A percentile compares a stretch with the other conserved stretches of the same genome.
Conservation (phyloP, 2,113 vertebrate species). For the Dipodomys stephensi region DNA sequence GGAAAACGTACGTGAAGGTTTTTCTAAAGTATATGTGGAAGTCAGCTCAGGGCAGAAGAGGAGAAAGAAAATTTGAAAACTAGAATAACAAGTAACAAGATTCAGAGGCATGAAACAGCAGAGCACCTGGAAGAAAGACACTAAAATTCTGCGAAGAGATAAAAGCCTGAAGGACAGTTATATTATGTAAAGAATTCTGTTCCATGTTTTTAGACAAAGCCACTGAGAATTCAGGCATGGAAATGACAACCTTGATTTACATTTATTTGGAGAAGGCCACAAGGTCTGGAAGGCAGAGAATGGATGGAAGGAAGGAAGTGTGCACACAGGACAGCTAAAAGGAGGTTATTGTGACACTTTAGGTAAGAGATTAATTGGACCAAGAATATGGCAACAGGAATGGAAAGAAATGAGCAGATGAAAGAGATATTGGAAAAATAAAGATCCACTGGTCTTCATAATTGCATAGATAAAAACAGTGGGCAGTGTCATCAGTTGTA, state of each 20-base stretch:
- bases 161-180: neutral
- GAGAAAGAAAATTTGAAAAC: neutral
- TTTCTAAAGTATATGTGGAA: neutral
- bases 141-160: neutral
- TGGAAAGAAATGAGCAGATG: neutral
- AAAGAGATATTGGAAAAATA: neutral
- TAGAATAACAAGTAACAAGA: neutral
- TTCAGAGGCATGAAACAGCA: neutral
- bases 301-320: neutral
- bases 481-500: neutral
- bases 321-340: neutral
- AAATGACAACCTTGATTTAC: neutral
- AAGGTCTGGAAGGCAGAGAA: neutral
- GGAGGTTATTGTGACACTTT: neutral
- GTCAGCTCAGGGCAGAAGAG: neutral
- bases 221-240: neutral
- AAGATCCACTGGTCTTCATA: constrained; percentile 33
- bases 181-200: neutral
- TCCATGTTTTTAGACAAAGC: neutral
- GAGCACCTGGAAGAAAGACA: neutral
- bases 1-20: neutral
- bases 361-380: neutral
- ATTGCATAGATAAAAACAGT: neutral
- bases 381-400: neutral
- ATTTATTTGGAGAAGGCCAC: neutral